These are phyloP conservation scores for Lepas anatifera DNA, from an alignment of 2,888 invertebrate genomes.

Conservation along the genomic window DNA sequence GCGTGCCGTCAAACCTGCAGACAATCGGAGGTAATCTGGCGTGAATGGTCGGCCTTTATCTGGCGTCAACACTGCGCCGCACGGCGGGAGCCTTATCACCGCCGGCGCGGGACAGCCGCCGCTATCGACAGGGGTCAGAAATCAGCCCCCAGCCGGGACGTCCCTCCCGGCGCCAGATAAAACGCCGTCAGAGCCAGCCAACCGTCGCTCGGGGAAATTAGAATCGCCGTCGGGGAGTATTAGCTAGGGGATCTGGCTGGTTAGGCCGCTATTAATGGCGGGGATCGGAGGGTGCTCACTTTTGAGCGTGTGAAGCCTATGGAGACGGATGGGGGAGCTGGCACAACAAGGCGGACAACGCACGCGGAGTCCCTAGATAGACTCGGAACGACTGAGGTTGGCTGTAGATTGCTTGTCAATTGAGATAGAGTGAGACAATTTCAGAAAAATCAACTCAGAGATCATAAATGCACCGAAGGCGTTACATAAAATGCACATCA, in stretches of 20 bases:
- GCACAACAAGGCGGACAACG: too few relatives aligned
- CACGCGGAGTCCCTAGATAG: too few relatives aligned
- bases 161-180: too few relatives aligned
- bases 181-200: background rate
- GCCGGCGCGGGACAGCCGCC: background rate
- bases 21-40: conserved; percentile 4
- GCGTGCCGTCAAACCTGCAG: background rate
- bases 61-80: conserved; percentile 7
- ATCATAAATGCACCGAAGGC: too few relatives aligned
- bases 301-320: background rate
- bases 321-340: conserved; percentile 7
- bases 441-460: too few relatives aligned
- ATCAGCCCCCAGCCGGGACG: background rate
- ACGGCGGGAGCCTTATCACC: background rate
- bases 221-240: conserved; percentile 5
- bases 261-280: background rate
- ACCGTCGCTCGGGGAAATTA: conserved; percentile 5
- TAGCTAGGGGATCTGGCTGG: conserved; percentile 1
- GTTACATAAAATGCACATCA: too few relatives aligned
- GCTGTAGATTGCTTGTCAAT: too few relatives aligned
- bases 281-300: background rate
- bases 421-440: too few relatives aligned
- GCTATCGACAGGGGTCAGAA: background rate
- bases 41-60: conserved; percentile 9
- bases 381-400: too few relatives aligned